A percentile compares a stretch with the other conserved stretches of the same genome.
Evolutionary conservation across 2,113 vertebrate genomes (phyloP).

Genomic region (Malurus elegans): DNA sequence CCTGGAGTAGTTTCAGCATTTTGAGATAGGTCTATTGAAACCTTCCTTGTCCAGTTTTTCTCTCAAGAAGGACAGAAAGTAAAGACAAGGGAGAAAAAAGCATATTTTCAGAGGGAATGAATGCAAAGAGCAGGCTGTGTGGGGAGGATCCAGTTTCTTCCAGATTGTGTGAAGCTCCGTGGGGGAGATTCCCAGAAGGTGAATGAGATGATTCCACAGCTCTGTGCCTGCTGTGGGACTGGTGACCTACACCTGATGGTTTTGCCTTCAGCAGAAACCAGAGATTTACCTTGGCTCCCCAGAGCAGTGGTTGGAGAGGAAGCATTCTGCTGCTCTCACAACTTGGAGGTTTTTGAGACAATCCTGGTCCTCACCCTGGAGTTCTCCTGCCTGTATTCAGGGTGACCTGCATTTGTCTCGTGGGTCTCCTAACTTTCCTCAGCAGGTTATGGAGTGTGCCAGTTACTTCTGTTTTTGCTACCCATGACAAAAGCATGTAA

Average conservation of each 20-base stretch:
- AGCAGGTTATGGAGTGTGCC: accelerated
- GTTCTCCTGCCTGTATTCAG: background rate
- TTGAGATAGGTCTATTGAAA: background rate
- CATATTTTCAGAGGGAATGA: background rate
- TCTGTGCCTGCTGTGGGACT: background rate
- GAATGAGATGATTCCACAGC: background rate
- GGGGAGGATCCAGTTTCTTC: background rate
- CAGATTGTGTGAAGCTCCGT: accelerated
- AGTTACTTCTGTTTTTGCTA: background rate
- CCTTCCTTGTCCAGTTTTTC: background rate
- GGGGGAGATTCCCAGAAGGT: background rate
- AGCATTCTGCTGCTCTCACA: background rate
- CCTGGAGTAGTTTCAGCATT: background rate
- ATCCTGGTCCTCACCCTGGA: background rate
- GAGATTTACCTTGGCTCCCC: background rate
- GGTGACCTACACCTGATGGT: background rate
- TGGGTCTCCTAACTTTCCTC: background rate
- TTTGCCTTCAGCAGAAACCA: background rate
- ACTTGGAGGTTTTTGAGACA: background rate
- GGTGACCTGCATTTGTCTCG: background rate
- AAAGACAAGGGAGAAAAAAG: accelerated
- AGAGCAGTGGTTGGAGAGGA: background rate
- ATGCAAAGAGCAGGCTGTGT: background rate
- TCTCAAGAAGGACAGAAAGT: background rate
- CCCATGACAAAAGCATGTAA: accelerated